Base-by-base conservation (phyloP, 2,797 vertebrate species). In the Hydrolagus colliei region DNA sequence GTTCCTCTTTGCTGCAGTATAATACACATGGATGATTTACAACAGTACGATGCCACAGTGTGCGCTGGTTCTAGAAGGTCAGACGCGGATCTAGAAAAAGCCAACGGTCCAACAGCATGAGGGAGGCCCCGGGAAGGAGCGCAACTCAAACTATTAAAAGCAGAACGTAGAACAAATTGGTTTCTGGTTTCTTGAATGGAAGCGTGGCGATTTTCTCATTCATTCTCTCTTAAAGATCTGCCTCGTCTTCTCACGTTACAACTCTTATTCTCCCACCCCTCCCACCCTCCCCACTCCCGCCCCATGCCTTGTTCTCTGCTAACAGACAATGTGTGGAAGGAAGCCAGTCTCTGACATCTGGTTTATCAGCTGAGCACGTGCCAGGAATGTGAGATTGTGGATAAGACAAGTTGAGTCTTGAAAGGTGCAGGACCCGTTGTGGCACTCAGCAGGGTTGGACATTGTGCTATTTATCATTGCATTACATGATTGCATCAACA, bases 21-120 rank as follows among this genome's bases (percentile, higher is more conserved):
- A 63, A 71, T 90, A 87, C 86, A 87, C 85, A 88, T 74, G 85
- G 77, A 84, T 87, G 63, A 73, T 27, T 71, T 84, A 68, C 62
- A 73, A 82, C 63, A 73, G 65, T 71, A 80, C 73, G 27, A n/a
- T 73, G 62, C 14, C 61, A 77, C 12, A 62, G 62, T 67, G n/a
- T 71, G 59, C 68, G 82, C n/a, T 59, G 82, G 73, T 13, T 82
- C 65, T 71, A 71, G 35, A 10, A 20, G 41, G 35, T 9, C 14
- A 84, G 68, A 11, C 52, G 18, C 52, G 13, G 41, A 52, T 52
- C 41, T 52, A 52, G 41, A 52, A 52, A 52, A 52, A 52, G 41
- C 41, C 41, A 52, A 52, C 6, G 41, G 41, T 52, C 41, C 41
- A 52, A 52, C 32, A 18, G 22, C 79, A 35, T 63, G 14, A 68